phyloP scores from a whole-genome alignment of 2,888 invertebrate species.

The Cosmia pyralina region DNA sequence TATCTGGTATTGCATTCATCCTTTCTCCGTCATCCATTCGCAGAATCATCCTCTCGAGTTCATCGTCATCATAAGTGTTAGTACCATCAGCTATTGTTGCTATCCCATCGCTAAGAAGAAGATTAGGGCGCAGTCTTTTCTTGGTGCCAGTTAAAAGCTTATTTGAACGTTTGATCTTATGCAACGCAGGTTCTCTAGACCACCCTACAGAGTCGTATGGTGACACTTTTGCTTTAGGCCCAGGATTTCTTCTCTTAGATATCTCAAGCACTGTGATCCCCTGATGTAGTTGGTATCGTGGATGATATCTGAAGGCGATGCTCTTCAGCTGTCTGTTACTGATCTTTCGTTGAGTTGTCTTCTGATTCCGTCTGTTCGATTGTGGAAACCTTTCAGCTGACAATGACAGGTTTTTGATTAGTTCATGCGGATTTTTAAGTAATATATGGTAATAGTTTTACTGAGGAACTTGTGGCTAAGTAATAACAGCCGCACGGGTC shows the following conservation, averaged over 20 bases:
- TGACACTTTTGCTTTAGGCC: neutral
- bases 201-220: neutral
- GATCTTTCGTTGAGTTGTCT: too few species aligned
- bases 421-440: too few species aligned
- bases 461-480: too few species aligned
- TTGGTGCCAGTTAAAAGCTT: too few species aligned
- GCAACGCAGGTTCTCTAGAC: neutral
- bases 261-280: too few species aligned
- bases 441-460: neutral
- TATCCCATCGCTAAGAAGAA: conserved; percentile 3
- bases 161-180: neutral
- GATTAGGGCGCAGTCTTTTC: conserved; percentile 2
- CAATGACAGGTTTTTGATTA: neutral
- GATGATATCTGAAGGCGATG: too few species aligned
- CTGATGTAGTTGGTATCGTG: neutral
- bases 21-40: neutral
- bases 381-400: neutral
- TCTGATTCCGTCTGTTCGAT: neutral
- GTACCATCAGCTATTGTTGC: neutral
- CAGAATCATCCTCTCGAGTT: too few species aligned
- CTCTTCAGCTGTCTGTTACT: too few species aligned
- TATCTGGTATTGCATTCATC: neutral
- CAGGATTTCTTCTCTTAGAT: neutral
- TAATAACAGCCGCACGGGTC: too few species aligned
- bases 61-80: too few species aligned